A percentile compares a stretch with the other conserved stretches of the same genome.
These are phyloP conservation scores for Philonicus albiceps DNA, from an alignment of 2,888 invertebrate genomes.

Conservation along the genomic window DNA sequence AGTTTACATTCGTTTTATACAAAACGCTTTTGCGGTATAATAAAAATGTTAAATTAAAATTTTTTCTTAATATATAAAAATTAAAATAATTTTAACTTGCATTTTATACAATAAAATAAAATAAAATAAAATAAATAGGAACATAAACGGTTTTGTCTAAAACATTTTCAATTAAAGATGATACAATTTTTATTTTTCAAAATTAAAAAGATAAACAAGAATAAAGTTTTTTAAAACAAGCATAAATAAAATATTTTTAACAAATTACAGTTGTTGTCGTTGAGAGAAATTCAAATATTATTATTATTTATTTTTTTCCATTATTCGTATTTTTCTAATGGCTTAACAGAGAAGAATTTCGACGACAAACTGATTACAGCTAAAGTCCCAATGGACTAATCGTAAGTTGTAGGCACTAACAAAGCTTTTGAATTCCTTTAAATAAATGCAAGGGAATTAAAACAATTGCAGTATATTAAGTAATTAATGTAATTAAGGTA, in stretches of 20 bases:
- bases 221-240: neutral
- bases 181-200: neutral
- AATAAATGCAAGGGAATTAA: neutral
- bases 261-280: neutral
- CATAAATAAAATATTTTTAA: neutral
- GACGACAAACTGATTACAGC: neutral
- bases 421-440: neutral
- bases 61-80: neutral
- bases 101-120: neutral
- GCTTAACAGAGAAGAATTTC: slow-evolving; percentile 19
- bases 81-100: neutral
- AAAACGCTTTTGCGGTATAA: neutral
- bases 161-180: neutral
- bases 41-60: neutral
- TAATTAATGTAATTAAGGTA: neutral
- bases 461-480: no score
- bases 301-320: neutral
- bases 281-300: neutral
- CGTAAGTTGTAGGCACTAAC: slow-evolving; percentile 1
- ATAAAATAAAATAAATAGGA: no score
- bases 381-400: neutral
- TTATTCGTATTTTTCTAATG: slow-evolving; percentile 12
- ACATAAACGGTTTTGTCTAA: neutral
- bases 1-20: neutral
- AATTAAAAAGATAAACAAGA: neutral